Evolutionary conservation across 2,888 invertebrate genomes (phyloP).

Genomic region (Crocallis elinguaria): DNA sequence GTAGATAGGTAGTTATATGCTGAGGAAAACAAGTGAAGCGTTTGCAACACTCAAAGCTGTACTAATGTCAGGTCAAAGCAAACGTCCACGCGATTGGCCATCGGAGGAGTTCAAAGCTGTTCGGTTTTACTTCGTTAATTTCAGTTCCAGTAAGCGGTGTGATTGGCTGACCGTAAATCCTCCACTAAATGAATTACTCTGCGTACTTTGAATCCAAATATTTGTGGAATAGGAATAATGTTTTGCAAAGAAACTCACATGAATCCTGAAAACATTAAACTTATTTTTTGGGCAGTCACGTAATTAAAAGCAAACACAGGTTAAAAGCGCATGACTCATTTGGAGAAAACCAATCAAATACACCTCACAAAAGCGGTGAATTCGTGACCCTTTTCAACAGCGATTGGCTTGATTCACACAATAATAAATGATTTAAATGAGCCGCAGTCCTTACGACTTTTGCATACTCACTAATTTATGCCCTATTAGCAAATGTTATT

Average conservation of each 20-base stretch:
- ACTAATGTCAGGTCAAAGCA: background rate
- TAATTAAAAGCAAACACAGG: background rate
- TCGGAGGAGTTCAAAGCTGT: background rate
- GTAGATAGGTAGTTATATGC: too few species aligned
- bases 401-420: background rate
- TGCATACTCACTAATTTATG: too few species aligned
- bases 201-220: background rate
- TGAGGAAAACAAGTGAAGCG: too few species aligned
- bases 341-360: background rate
- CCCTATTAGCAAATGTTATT: too few species aligned
- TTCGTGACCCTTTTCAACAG: background rate
- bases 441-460: too few species aligned
- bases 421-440: background rate
- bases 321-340: background rate
- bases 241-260: too few species aligned
- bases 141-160: background rate
- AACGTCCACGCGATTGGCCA: background rate
- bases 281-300: too few species aligned
- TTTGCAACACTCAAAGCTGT: background rate
- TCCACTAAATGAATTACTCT: background rate
- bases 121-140: background rate
- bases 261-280: too few species aligned
- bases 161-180: background rate
- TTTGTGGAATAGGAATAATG: background rate
- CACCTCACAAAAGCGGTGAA: background rate